Base-by-base conservation (phyloP, 2,113 vertebrate genomes). In the Vidua macroura region DNA sequence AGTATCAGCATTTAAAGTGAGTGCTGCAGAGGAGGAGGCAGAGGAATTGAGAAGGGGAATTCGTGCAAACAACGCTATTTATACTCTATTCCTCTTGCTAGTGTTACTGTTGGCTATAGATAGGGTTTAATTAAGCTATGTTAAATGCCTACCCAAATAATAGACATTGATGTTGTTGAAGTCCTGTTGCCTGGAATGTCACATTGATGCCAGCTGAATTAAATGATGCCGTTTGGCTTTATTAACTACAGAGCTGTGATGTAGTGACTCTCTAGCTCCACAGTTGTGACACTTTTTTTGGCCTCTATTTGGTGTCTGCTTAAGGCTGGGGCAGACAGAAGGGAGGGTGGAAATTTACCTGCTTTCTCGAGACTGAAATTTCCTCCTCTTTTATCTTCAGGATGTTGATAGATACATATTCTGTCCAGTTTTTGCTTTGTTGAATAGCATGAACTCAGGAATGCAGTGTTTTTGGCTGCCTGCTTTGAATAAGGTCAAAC, bases 81-180 rank as follows among this genome's bases (percentile, higher is more conserved):
- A 67, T 96, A 76, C 56, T 73, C 87, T 66, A 7, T 90, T 94
- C 64, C 90, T 94, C 95, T 96, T 97, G 75, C 95, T 97, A 94
- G 69, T 93, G 92, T 97, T 97, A 96, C 96, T 91, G 84, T 58
- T 85, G 72, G 86, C 95, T 97, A 97, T 97, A 97, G 94, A 97
- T 97, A 97, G 96, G 62, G 66, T 91, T 97, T 97, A 95, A 96
- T 96, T 97, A 97, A 97, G 76, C 90, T 76, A 13, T 77, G 64
- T 89, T 95, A 95, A 95, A 95, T 97, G 78, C 78, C 84, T 92
- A 5, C 69, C 69, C 83, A 70, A 83, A 93, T 94, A 93, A 93
- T 88, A 92, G 91, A 76, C 79, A 35, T 92, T 83, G 92, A 90
- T 92, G 90, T 86, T 13, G 90, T 33, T 96, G 62, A 90, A 95